These are phyloP conservation scores for Rotaria socialis DNA, from an alignment of 2,888 invertebrate genomes.

Conservation along the genomic window DNA sequence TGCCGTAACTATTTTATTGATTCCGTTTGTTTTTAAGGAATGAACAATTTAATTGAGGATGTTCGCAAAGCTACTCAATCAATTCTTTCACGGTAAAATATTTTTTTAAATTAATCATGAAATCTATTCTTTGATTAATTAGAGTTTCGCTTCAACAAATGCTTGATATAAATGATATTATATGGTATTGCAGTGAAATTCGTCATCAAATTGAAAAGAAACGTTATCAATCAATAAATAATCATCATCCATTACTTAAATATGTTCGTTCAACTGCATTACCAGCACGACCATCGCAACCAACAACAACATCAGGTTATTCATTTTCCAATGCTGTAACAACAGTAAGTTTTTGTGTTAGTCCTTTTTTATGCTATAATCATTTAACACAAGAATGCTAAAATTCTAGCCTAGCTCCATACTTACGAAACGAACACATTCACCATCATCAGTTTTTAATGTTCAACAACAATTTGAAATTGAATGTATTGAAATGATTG, in stretches of 20 bases:
- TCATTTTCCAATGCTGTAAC: not conserved
- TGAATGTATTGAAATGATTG: slow-evolving; percentile 31
- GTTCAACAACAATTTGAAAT: slow-evolving; percentile 35
- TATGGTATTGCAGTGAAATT: slow-evolving; percentile 20
- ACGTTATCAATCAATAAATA: not conserved
- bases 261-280: slow-evolving; percentile 28
- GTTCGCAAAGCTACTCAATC: slow-evolving; percentile 19
- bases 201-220: slow-evolving; percentile 23
- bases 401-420: not conserved
- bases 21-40: not conserved
- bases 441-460: not conserved
- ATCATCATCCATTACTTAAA: slow-evolving; percentile 24
- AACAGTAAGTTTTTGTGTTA: not conserved
- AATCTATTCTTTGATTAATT: not conserved
- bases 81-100: slow-evolving; percentile 16
- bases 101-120: too few relatives aligned
- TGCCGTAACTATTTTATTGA: not conserved
- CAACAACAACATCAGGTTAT: not conserved
- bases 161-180: slow-evolving; percentile 23
- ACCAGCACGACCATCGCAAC: not conserved
- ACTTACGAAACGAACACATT: not conserved
- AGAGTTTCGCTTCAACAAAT: slow-evolving; percentile 3
- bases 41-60: slow-evolving; percentile 29
- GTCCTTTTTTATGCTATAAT: too few relatives aligned
- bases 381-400: not conserved